Base-by-base conservation (phyloP, 2,888 invertebrate species). In the Lucinisca nassula region DNA sequence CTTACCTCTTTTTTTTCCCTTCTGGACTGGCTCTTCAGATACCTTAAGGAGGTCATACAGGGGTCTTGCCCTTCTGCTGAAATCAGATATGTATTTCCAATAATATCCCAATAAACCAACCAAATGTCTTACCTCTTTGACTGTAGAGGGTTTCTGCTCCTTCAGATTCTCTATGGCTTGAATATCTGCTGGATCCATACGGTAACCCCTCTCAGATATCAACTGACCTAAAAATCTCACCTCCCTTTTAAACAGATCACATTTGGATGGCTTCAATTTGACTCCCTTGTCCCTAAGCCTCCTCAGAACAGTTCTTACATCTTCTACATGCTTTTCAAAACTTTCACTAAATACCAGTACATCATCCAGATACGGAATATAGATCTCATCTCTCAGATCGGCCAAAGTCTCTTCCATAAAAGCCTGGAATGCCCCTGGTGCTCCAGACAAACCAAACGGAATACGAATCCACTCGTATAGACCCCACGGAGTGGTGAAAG, bases 321-420 rank as follows among this genome's bases (percentile, higher is more conserved):
- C 79, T 24, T 79, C 27, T 1, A 90, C 12, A 75, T 93, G 91
- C 1, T 91, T 79, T 1, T 85, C 74, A 80, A 90, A 90, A n/a
- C 32, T 74, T 21, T 55, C 55, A 67, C 89, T 87, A 37, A 77
- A 89, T 8, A 90, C 89, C 21, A 91, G 45, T 6, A 91, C 67
- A 77, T 91, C 87, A 49, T 90, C 91, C 55, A 90, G 72, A 38
- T 90, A 91, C 1, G 91, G 88, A 14, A 90, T 38, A 49, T 83
- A 90, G 14, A 82, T 79, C 6, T 82, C 58, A 72, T 86, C 84
- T 37, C 87, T 40, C 0, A 86, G 35, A 10, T 61, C 88, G 27
- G 75, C 83, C 8, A 91, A 49, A 0, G 74, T 82, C 6, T 84
- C 37, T 37, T 90, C 84, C 86, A 91, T 88, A 24, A 86, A 82